phyloP scores from a whole-genome alignment of 2,888 invertebrate species.

The Auanema sp. region DNA sequence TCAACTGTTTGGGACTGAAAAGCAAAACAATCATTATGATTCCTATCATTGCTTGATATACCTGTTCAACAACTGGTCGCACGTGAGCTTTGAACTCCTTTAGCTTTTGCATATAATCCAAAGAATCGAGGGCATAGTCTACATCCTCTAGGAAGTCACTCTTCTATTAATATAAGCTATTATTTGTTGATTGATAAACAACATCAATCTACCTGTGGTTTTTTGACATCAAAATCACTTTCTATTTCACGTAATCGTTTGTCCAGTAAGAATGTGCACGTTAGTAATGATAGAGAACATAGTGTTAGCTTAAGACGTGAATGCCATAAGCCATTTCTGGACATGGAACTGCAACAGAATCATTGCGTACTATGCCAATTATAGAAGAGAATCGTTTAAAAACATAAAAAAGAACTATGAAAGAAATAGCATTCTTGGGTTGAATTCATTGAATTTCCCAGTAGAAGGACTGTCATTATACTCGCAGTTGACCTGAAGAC shows the following conservation, averaged over 20 bases:
- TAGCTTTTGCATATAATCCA: conserved; percentile 17
- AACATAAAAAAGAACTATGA: too few species aligned
- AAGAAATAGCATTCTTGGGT: too few species aligned
- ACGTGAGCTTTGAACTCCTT: conserved; percentile 10
- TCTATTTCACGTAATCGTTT: background rate
- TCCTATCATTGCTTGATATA: conserved; percentile 4
- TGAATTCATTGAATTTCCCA: too few species aligned
- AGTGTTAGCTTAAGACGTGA: too few species aligned
- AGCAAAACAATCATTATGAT: background rate
- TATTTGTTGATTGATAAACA: background rate
- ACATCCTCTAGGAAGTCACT: conserved; percentile 15
- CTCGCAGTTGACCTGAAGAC: too few species aligned
- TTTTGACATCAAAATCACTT: background rate
- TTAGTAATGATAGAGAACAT: too few species aligned
- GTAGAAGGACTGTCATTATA: too few species aligned
- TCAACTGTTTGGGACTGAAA: conserved; percentile 15
- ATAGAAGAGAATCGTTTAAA: too few species aligned
- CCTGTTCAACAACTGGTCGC: conserved; percentile 15
- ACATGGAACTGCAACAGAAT: too few species aligned
- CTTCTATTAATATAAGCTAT: background rate
- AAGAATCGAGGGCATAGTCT: conserved; percentile 16
- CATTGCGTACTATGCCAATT: too few species aligned
- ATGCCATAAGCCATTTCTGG: too few species aligned
- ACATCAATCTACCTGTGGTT: background rate
- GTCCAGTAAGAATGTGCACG: too few species aligned